Conservation (phyloP, 2,113 vertebrate species). For the Oryzias woworae region DNA sequence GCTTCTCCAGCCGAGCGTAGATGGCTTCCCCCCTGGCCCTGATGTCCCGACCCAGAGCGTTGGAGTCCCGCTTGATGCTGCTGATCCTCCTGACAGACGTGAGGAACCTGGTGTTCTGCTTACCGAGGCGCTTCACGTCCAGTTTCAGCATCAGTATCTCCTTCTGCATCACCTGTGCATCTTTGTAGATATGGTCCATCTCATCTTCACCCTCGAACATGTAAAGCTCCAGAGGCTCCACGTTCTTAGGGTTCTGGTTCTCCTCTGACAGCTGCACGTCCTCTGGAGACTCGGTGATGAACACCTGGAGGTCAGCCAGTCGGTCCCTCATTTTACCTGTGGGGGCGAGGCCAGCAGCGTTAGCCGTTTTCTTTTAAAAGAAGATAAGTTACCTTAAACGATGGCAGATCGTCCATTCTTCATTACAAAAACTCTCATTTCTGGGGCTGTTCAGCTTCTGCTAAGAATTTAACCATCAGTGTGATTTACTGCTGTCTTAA, state of each 20-base stretch:
- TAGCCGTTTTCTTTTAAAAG: background rate
- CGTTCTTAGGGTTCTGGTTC: slow-evolving; percentile 40
- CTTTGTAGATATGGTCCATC: slow-evolving; percentile 82
- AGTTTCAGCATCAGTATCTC: slow-evolving; percentile 81
- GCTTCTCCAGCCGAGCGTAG: slow-evolving; percentile 82
- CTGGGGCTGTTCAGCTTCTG: too few species aligned
- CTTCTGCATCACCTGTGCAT: slow-evolving; percentile 83
- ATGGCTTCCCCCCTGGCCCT: slow-evolving; percentile 85
- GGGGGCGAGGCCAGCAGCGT: slow-evolving; percentile 19
- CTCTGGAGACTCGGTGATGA: slow-evolving; percentile 61
- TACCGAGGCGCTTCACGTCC: slow-evolving; percentile 87
- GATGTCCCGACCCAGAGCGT: slow-evolving; percentile 89
- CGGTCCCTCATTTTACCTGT: slow-evolving; percentile 91
- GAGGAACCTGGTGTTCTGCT: slow-evolving; percentile 93
- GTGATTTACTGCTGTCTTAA: too few species aligned
- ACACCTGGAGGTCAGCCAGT: slow-evolving; percentile 79
- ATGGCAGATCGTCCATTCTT: too few species aligned
- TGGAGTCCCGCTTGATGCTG: slow-evolving; percentile 96
- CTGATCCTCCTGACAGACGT: slow-evolving; percentile 94
- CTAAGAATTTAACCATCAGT: too few species aligned
- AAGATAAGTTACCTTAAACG: background rate
- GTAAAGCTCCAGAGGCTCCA: slow-evolving; percentile 46
- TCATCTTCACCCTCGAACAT: slow-evolving; percentile 86
- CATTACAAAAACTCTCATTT: too few species aligned
- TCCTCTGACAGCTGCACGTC: slow-evolving; percentile 19